Conservation (phyloP, 2,797 vertebrate species). For the Merluccius polli region DNA sequence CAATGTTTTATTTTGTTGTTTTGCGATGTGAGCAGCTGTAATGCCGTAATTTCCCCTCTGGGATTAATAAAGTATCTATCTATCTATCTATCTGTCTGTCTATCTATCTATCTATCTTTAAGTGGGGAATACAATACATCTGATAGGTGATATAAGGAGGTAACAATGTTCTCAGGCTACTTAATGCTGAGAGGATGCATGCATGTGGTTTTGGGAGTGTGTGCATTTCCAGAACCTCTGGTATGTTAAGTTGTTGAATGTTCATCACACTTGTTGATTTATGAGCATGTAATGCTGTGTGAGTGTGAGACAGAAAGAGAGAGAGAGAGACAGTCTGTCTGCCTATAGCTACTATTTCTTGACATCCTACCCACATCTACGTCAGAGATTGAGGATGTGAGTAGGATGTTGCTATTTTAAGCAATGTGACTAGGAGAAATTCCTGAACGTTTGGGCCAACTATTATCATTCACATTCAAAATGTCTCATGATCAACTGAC, state of each 20-base stretch:
- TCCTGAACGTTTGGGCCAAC: background rate
- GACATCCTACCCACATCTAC: slow-evolving; percentile 29
- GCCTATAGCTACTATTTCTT: slow-evolving; percentile 23
- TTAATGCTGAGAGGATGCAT: background rate
- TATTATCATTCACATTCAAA: background rate
- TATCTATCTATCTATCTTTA: too few relatives aligned
- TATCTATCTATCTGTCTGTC: too few relatives aligned
- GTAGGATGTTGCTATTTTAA: slow-evolving; percentile 58
- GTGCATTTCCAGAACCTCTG: background rate
- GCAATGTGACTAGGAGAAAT: background rate
- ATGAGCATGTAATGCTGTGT: slow-evolving; percentile 11
- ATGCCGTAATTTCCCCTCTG: too few relatives aligned
- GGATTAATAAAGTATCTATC: too few relatives aligned
- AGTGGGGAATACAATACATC: background rate
- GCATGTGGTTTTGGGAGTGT: background rate
- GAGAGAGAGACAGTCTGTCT: background rate
- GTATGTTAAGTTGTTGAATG: background rate
- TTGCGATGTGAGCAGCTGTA: too few relatives aligned
- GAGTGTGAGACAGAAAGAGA: slow-evolving; percentile 3
- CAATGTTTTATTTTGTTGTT: too few relatives aligned
- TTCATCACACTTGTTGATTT: background rate
- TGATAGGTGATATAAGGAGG: background rate
- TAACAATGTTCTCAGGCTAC: background rate
- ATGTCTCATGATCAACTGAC: background rate
- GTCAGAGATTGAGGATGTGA: slow-evolving; percentile 30